Evolutionary conservation across 2,113 vertebrate species (phyloP).

Genomic region (Chunga burmeisteri): DNA sequence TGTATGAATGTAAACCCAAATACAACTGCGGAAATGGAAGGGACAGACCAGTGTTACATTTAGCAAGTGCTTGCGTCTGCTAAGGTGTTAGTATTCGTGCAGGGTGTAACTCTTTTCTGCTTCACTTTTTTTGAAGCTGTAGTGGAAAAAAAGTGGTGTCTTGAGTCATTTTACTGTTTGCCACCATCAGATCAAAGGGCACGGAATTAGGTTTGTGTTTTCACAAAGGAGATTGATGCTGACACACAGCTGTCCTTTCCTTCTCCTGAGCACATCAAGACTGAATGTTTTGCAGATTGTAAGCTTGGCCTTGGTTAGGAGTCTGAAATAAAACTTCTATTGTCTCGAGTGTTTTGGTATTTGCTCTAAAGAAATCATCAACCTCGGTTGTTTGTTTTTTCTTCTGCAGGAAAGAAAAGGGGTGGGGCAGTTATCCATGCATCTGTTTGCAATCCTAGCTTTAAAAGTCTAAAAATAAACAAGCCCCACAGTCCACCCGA

Average conservation of each 20-base stretch:
- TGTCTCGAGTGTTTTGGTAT: constrained; percentile 32
- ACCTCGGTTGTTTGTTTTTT: constrained; percentile 63
- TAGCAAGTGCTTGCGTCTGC: not conserved
- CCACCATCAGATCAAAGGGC: constrained; percentile 64
- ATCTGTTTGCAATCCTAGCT: constrained; percentile 67
- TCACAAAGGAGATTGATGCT: constrained; percentile 61
- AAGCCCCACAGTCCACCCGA: not conserved
- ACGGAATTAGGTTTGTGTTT: constrained; percentile 57
- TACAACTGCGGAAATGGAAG: not conserved
- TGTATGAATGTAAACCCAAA: not conserved
- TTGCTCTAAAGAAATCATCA: constrained; percentile 58
- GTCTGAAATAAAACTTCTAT: constrained; percentile 68
- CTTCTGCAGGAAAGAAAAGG: not conserved
- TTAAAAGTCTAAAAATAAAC: constrained; percentile 65
- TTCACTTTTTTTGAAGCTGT: not conserved
- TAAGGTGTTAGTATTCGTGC: constrained; percentile 1
- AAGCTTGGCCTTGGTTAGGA: constrained; percentile 28
- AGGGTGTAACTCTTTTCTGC: constrained; percentile 10
- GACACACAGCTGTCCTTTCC: constrained; percentile 59
- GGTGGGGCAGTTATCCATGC: not conserved
- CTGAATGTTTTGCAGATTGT: constrained; percentile 64
- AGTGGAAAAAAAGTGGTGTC: constrained; percentile 41
- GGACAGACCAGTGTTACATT: not conserved
- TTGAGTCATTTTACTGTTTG: constrained; percentile 40
- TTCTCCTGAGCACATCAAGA: constrained; percentile 33